Percentiles rank a stretch among this genome's conserved stretches.
These are phyloP conservation scores for Margarornis squamiger DNA, from an alignment of 2,797 vertebrate species.

Conservation along the genomic window DNA sequence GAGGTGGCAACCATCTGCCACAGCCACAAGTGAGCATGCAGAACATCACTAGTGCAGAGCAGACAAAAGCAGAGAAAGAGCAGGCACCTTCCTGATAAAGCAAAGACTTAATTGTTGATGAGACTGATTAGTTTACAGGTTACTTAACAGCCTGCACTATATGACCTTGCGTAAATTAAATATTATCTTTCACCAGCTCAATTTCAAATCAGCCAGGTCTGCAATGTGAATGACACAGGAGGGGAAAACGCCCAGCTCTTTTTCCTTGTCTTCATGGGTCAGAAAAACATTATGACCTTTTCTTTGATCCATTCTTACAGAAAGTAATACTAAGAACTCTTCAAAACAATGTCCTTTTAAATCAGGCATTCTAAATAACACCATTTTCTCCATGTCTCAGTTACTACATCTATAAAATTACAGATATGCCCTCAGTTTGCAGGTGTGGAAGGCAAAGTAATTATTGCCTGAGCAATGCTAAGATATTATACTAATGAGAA, in stretches of 20 bases:
- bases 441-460: background rate
- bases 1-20: background rate
- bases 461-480: background rate
- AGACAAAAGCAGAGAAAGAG: background rate
- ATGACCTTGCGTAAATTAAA: background rate
- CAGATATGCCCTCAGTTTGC: background rate
- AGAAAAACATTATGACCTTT: background rate
- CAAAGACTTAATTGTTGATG: background rate
- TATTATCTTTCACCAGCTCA: background rate
- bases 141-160: background rate
- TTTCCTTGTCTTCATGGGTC: background rate
- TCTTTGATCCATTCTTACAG: background rate
- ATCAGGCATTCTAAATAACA: background rate
- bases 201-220: background rate
- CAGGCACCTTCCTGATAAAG: background rate
- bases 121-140: background rate
- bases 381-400: background rate
- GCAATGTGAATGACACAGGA: background rate
- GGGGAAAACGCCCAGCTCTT: background rate
- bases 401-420: background rate
- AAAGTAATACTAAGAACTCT: background rate
- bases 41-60: background rate
- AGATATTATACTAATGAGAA: conserved; percentile 1
- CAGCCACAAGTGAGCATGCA: accelerated
- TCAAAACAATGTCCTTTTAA: background rate